Conservation (phyloP, 1,140 invertebrate species). For the Caerostris darwini region DNA sequence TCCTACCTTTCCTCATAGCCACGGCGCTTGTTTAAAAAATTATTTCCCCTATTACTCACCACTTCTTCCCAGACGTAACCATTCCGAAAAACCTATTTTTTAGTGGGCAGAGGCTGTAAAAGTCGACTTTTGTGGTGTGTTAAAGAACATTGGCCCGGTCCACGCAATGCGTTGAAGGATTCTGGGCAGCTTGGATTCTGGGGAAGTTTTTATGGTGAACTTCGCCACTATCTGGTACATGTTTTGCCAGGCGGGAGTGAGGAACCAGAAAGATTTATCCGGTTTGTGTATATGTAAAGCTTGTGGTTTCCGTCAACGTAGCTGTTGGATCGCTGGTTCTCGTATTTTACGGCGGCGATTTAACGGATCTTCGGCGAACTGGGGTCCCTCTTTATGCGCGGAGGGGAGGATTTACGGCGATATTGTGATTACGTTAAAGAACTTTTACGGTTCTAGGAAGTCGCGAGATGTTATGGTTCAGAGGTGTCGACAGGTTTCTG, state of each 20-base stretch:
- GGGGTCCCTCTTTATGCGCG: neutral
- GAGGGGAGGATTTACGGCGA: slow-evolving; percentile 44
- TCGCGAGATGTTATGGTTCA: slow-evolving; percentile 33
- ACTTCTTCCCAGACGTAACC: neutral
- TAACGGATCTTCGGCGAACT: slow-evolving; percentile 35
- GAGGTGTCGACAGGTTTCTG: slow-evolving; percentile 35
- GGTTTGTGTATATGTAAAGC: slow-evolving; percentile 50
- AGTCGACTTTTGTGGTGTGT: slow-evolving; percentile 37
- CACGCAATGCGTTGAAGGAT: slow-evolving; percentile 24
- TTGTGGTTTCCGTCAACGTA: slow-evolving; percentile 16
- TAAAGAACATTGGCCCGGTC: slow-evolving; percentile 6
- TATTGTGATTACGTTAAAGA: slow-evolving; percentile 61
- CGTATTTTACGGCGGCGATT: slow-evolving; percentile 52
- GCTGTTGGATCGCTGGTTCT: neutral
- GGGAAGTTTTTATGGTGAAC: slow-evolving; percentile 48
- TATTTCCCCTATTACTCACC: slow-evolving; percentile 13
- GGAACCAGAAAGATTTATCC: slow-evolving; percentile 16
- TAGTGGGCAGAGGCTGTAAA: slow-evolving; percentile 5
- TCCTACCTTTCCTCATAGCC: neutral
- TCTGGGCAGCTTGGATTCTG: neutral
- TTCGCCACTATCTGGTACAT: slow-evolving; percentile 30
- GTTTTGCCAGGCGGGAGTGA: slow-evolving; percentile 20
- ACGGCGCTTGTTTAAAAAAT: neutral
- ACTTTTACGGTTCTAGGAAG: slow-evolving; percentile 60
- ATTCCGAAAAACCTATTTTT: slow-evolving; percentile 6